Evolutionary conservation across 2,113 vertebrate genomes (phyloP).

Genomic region (Rutilus rutilus): DNA sequence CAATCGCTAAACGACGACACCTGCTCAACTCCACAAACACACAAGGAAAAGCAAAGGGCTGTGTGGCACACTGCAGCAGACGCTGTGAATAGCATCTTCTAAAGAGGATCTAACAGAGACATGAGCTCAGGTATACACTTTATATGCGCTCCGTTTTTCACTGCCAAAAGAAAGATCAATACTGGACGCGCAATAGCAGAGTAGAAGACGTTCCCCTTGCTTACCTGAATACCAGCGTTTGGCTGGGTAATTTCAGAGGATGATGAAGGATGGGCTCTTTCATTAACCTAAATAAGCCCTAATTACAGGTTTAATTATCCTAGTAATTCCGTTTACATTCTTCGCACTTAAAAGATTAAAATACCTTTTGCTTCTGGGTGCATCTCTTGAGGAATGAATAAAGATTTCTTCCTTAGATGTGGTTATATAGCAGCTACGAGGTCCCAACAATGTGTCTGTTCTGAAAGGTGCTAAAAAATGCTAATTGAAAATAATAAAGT

Average conservation of each 20-base stretch:
- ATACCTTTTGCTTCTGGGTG: constrained; percentile 9
- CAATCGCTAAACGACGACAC: neutral
- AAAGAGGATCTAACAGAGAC: constrained; percentile 9
- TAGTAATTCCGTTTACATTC: constrained; percentile 32
- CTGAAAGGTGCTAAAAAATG: neutral
- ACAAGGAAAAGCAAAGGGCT: neutral
- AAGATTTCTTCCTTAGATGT: neutral
- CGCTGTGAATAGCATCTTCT: constrained; percentile 11
- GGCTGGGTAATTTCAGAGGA: constrained; percentile 25
- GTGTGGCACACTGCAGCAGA: neutral
- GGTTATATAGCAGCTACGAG: neutral
- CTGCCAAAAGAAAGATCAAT: constrained; percentile 34
- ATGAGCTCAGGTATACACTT: constrained; percentile 26
- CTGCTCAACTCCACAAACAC: neutral
- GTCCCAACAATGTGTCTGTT: neutral
- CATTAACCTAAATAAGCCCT: constrained; percentile 42
- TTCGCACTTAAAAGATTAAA: constrained; percentile 36
- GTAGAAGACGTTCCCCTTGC: constrained; percentile 18
- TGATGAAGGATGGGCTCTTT: constrained; percentile 39
- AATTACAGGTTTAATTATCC: constrained; percentile 46
- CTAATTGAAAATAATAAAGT: neutral
- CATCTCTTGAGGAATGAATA: constrained; percentile 15
- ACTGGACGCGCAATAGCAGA: neutral
- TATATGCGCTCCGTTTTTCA: neutral
- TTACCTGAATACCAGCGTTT: constrained; percentile 1